Percentiles rank a stretch among this genome's conserved stretches.
Evolutionary conservation across 2,113 vertebrate genomes (phyloP).

Genomic region (Chaetorhynchus papuensis): DNA sequence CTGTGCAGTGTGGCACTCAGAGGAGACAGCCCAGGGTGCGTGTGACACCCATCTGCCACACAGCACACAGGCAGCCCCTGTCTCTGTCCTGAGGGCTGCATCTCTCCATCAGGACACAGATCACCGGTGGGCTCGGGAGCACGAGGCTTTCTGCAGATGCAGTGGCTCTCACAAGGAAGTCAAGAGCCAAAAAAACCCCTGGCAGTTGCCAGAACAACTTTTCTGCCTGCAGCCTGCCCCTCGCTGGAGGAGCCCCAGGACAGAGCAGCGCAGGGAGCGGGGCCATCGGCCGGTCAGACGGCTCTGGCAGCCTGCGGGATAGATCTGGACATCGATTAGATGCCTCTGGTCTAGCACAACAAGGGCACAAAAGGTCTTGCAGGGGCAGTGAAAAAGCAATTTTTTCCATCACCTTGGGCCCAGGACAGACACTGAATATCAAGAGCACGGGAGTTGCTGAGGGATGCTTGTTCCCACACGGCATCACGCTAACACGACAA

Average conservation of each 20-base stretch:
- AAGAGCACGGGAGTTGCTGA: background rate
- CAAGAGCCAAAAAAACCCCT: background rate
- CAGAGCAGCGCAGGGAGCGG: background rate
- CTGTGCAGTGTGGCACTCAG: background rate
- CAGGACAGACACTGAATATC: fast-evolving
- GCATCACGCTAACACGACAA: fast-evolving
- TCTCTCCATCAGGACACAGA: background rate
- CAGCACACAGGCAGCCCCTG: background rate
- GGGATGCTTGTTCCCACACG: background rate
- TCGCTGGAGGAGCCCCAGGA: background rate
- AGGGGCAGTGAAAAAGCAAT: background rate
- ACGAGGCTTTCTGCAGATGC: background rate
- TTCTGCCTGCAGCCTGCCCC: background rate
- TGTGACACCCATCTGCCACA: background rate
- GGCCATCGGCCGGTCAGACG: background rate
- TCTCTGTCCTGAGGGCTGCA: background rate
- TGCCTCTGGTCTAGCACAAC: background rate
- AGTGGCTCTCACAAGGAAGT: background rate
- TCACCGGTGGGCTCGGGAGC: fast-evolving
- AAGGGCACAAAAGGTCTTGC: background rate
- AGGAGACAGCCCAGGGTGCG: background rate
- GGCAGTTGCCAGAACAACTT: background rate
- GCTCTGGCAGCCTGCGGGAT: background rate
- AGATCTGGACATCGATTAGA: background rate
- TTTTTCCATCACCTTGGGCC: background rate